phyloP scores from a whole-genome alignment of 2,888 invertebrate genomes.

The Leucophora obtusa region DNA sequence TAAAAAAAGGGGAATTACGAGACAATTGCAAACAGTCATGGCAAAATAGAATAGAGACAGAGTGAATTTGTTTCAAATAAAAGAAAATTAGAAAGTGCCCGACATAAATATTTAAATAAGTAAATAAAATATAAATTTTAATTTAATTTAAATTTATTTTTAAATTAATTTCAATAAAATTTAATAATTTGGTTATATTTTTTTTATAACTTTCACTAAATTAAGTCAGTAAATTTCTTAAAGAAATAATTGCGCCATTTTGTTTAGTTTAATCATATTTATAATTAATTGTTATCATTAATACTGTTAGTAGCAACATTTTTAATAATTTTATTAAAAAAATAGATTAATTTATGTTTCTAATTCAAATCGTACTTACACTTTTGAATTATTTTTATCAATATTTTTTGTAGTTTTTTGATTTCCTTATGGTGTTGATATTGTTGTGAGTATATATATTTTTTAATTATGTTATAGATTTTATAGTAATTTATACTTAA shows the following conservation, averaged over 20 bases:
- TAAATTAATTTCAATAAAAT: not conserved
- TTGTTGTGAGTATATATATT: conserved; percentile 21
- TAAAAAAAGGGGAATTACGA: conserved; percentile 43
- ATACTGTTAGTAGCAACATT: not conserved
- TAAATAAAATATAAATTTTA: too few species aligned
- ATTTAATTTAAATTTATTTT: too few species aligned
- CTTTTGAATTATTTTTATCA: not conserved
- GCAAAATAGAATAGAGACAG: not conserved
- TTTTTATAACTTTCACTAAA: not conserved
- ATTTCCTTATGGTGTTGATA: conserved; percentile 32
- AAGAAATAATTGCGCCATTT: not conserved
- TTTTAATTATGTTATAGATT: conserved; percentile 13
- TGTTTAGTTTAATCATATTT: not conserved
- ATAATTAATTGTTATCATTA: too few species aligned
- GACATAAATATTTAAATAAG: too few species aligned
- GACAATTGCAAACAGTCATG: conserved; percentile 32
- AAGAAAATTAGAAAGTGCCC: not conserved
- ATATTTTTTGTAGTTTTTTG: not conserved
- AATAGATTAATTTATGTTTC: not conserved
- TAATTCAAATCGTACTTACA: conserved; percentile 3
- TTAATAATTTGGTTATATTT: not conserved
- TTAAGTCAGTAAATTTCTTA: too few species aligned
- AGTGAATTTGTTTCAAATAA: not conserved
- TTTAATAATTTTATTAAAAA: too few species aligned
- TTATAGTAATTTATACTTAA: conserved; percentile 49